Conservation (phyloP, 1,140 invertebrate genomes). For the Eufriesea mexicana region DNA sequence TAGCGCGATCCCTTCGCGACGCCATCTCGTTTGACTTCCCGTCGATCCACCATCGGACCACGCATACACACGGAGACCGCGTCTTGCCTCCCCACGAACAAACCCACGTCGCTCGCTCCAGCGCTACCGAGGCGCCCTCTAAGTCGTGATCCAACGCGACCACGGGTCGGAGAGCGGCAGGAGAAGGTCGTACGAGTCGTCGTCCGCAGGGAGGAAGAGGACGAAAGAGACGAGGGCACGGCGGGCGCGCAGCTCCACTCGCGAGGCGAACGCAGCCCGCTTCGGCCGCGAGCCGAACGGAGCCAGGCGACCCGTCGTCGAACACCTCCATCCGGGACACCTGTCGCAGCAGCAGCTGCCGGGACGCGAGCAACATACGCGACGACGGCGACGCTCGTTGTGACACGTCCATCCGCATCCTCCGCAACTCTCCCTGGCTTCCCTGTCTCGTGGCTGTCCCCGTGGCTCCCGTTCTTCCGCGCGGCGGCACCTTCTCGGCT, state of each 20-base stretch:
- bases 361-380: background rate
- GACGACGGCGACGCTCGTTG: background rate
- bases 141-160: constrained; percentile 32
- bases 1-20: too few relatives aligned
- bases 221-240: constrained; percentile 46
- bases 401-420: background rate
- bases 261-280: constrained; percentile 28
- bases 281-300: constrained; percentile 27
- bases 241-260: constrained; percentile 28
- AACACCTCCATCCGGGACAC: constrained; percentile 10
- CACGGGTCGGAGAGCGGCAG: constrained; percentile 5
- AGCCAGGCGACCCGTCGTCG: constrained; percentile 7
- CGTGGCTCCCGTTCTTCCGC: constrained; percentile 24
- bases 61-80: constrained; percentile 3
- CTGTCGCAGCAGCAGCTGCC: constrained; percentile 4
- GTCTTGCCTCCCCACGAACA: background rate
- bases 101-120: constrained; percentile 2
- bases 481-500: constrained; percentile 49
- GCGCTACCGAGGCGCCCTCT: background rate
- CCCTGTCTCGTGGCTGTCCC: background rate
- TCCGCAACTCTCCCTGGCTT: background rate
- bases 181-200: constrained; percentile 12
- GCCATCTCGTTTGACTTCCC: too few relatives aligned
- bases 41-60: background rate
- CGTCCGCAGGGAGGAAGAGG: constrained; percentile 27